Evolutionary conservation across 2,797 vertebrate genomes (phyloP), one percentile per base, ranked within the genome.

Genomic region (Anas bernieri): DNA sequence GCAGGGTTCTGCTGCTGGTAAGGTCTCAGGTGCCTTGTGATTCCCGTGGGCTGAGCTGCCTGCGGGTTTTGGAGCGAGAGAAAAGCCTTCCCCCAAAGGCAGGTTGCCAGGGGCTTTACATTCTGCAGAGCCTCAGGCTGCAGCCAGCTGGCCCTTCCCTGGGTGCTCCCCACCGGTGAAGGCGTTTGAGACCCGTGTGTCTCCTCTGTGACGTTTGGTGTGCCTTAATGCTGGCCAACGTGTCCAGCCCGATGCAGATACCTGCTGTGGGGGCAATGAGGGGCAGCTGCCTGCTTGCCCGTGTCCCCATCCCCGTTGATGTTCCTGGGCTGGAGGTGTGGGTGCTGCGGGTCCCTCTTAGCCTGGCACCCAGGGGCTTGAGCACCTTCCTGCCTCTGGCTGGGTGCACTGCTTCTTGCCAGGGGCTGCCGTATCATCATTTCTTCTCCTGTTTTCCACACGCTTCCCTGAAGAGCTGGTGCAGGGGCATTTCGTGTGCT

Each of bases 381-480:
- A 69, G 31, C 1, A 0, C 15, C 28, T 15, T 31, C 35, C 35
- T 39, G 68, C 28, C 21, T 37, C 56, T 2, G 1, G 54, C 33
- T 61, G 35, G 18, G n/a, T 68, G 35, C 39, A 6, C 17, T 76
- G 30, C 37, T 56, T 76, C 41, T 43, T 72, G 55, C n/a, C 54
- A 54, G 41, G 64, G 45, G 18, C 41, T 37, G 21, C 73, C 41
- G 21, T 41, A 68, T 69, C 52, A 26, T 11, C 56, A 45, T 62
- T 91, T 31, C 52, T 73, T 41, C 31, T 23, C 16, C 31, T 73
- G 25, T 39, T 86, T 73, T 45, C 26, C 22, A 17, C 25, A 11
- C 23, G 41, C 11, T 62, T 2, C 59, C 18, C 41, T 41, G 26
- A 30, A 69, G 68, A 87, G 37, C 43, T n/a, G 37, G 52, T n/a